These are phyloP conservation scores for Ormyrus thymus DNA, from an alignment of 2,888 invertebrate genomes.

Conservation along the genomic window DNA sequence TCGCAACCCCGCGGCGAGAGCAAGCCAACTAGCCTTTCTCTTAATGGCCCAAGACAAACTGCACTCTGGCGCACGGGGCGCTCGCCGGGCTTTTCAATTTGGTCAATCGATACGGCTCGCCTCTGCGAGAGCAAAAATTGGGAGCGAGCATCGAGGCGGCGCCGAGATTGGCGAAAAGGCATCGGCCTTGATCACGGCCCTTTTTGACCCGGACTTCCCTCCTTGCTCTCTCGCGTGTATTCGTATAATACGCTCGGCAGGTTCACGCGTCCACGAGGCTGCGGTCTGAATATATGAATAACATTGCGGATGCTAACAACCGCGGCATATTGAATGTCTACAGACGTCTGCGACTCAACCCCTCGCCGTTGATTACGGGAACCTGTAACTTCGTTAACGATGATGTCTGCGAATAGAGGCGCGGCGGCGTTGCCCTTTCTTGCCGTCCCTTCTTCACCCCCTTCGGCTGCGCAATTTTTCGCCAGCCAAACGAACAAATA, in stretches of 20 bases:
- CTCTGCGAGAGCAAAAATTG: background rate
- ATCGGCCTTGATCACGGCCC: conserved; percentile 54
- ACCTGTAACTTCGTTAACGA: conserved; percentile 73
- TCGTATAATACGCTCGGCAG: conserved; percentile 60
- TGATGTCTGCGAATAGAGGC: conserved; percentile 37
- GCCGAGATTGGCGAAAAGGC: conserved; percentile 36
- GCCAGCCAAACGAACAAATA: background rate
- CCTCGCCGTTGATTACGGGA: conserved; percentile 70
- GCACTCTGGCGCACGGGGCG: conserved; percentile 63
- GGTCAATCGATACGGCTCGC: background rate
- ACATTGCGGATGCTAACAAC: conserved; percentile 72
- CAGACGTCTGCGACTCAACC: conserved; percentile 61
- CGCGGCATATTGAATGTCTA: conserved; percentile 71
- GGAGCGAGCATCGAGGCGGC: background rate
- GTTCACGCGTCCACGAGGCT: conserved; percentile 55
- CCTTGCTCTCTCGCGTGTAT: conserved; percentile 54
- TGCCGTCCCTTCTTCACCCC: conserved; percentile 41
- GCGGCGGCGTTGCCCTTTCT: conserved; percentile 48
- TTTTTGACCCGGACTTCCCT: conserved; percentile 45
- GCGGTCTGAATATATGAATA: conserved; percentile 73
- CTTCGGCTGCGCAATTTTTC: conserved; percentile 25
- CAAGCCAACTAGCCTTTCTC: conserved; percentile 74
- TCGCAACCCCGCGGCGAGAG: conserved; percentile 60
- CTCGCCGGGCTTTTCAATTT: conserved; percentile 32
- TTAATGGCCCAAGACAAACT: conserved; percentile 75